These are phyloP conservation scores for Calvadosia cruxmelitensis DNA, from an alignment of 30 jellyfish, hydroid and myxozoan genomes.

Conservation along the genomic window DNA sequence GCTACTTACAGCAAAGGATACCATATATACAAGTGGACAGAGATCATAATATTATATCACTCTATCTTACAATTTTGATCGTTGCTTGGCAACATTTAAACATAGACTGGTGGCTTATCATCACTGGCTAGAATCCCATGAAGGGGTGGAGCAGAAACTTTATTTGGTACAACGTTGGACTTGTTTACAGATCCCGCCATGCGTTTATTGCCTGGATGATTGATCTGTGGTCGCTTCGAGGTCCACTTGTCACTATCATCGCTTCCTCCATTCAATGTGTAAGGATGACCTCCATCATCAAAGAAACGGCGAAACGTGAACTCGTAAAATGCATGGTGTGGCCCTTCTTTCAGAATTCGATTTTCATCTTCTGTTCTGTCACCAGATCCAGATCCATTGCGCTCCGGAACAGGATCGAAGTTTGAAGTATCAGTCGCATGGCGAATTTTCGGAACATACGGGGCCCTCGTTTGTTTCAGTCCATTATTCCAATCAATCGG, in stretches of 20 bases:
- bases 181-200: constrained; percentile 62
- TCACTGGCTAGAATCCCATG: constrained; percentile 30
- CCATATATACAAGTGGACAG: no score
- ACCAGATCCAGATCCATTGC: constrained; percentile 32
- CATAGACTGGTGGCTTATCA: constrained; percentile 95
- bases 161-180: constrained; percentile 81
- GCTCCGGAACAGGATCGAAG: constrained; percentile 97
- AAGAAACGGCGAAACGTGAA: constrained; percentile 94
- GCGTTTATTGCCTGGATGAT: constrained; percentile 39
- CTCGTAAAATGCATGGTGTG: constrained; percentile 92
- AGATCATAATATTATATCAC: no score
- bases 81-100: constrained; percentile 13
- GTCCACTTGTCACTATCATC: constrained; percentile 12
- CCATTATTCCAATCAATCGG: constrained; percentile 59
- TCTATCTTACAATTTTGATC: no score
- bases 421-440: constrained; percentile 96
- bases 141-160: constrained; percentile 78
- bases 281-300: constrained; percentile 96
- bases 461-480: constrained; percentile 72
- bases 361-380: constrained; percentile 39
- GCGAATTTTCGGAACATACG: constrained; percentile 63
- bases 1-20: no score
- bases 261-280: constrained; percentile 34
- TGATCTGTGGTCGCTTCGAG: constrained; percentile 2
- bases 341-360: constrained; percentile 47